Evolutionary conservation across 2,113 vertebrate species (phyloP).

Genomic region (Aplodontia rufa): DNA sequence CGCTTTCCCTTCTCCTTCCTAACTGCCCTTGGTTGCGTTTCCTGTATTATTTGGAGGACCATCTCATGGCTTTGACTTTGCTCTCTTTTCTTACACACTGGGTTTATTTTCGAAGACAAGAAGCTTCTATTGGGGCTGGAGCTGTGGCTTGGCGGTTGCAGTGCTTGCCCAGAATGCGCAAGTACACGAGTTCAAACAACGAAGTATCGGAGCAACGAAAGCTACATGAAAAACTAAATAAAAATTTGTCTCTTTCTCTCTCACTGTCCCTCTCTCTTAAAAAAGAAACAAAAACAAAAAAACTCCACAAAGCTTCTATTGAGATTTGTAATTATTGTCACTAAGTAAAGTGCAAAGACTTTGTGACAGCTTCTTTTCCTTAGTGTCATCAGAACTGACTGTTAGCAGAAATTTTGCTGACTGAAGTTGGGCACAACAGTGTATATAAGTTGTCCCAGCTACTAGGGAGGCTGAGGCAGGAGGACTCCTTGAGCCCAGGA

Average conservation of each 20-base stretch:
- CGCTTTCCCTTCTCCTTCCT: background rate
- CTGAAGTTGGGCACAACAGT: too few species aligned
- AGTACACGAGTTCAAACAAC: too few species aligned
- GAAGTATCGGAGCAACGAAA: too few species aligned
- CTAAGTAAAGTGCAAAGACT: background rate
- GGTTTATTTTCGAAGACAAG: background rate
- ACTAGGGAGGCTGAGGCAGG: background rate
- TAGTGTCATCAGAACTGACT: background rate
- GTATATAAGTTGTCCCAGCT: background rate
- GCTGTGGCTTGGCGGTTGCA: too few species aligned
- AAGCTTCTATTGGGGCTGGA: too few species aligned
- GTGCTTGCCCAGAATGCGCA: too few species aligned
- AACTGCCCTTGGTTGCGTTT: background rate
- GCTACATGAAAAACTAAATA: too few species aligned
- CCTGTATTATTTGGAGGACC: background rate
- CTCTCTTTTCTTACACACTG: background rate
- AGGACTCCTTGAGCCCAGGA: background rate
- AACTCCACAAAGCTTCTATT: too few species aligned
- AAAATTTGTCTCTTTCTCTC: too few species aligned
- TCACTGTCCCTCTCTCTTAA: too few species aligned
- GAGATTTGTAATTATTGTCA: background rate
- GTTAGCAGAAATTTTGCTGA: background rate
- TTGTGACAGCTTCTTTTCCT: background rate
- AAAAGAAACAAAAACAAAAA: too few species aligned
- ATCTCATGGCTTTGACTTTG: background rate